These are phyloP conservation scores for Drosophila sechellia DNA, from an alignment of 1,140 invertebrate species.

Conservation along the genomic window DNA sequence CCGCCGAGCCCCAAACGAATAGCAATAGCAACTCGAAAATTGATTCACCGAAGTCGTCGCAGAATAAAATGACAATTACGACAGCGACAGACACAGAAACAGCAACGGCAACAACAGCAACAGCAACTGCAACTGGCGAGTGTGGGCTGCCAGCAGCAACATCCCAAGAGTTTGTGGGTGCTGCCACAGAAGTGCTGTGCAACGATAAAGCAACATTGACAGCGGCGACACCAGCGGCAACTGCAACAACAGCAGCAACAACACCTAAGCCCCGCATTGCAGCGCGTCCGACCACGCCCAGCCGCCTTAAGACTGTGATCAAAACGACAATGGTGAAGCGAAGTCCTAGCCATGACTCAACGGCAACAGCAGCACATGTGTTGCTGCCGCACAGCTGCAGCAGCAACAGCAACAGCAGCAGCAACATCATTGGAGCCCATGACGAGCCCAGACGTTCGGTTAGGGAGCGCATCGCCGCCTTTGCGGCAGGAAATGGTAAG, in stretches of 20 bases:
- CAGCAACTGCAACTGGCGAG: slow-evolving; percentile 43
- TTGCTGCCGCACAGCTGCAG: slow-evolving; percentile 62
- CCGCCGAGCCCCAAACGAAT: slow-evolving; percentile 77
- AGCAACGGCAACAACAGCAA: slow-evolving; percentile 49
- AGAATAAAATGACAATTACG: slow-evolving; percentile 83
- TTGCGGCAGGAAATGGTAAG: slow-evolving; percentile 84
- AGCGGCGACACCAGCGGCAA: slow-evolving; percentile 27
- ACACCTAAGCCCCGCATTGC: slow-evolving; percentile 74
- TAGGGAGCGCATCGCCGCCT: slow-evolving; percentile 82
- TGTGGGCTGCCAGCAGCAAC: slow-evolving; percentile 39
- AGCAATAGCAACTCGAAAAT: slow-evolving; percentile 67
- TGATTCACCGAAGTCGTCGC: slow-evolving; percentile 77
- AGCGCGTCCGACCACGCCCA: slow-evolving; percentile 79
- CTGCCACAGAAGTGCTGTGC: slow-evolving; percentile 79
- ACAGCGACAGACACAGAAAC: slow-evolving; percentile 59
- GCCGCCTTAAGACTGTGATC: slow-evolving; percentile 84
- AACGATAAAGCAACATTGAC: slow-evolving; percentile 78
- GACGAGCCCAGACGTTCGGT: slow-evolving; percentile 78
- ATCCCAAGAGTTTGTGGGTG: slow-evolving; percentile 70
- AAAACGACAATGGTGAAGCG: slow-evolving; percentile 84
- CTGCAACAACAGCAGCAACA: slow-evolving; percentile 27
- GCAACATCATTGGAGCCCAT: slow-evolving; percentile 33
- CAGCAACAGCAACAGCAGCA: slow-evolving; percentile 44
- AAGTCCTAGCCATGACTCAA: slow-evolving; percentile 83
- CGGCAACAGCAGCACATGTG: slow-evolving; percentile 59